Evolutionary conservation across 2,888 invertebrate species (phyloP), one percentile per base, ranked within the genome.

Genomic region (Petrolisthes cinctipes): DNA sequence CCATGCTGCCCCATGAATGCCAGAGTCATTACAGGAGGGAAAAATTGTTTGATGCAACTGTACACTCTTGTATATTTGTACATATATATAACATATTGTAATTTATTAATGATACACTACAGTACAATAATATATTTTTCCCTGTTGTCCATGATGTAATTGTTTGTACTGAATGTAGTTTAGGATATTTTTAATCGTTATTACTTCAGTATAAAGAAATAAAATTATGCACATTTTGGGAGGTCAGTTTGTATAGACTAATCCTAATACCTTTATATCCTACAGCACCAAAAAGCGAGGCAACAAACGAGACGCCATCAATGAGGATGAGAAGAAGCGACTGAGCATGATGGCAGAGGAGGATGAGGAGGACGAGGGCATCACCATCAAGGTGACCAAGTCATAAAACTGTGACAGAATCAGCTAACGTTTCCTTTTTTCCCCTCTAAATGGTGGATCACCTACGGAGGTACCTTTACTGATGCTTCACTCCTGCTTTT

Each of bases 291-390:
- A 96, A 93, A 96, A 96, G 92, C 93, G 95, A 88, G 94, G 94
- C 81, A 95, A 95, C 90, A 96, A 96, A 93, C 96, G 95, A 91
- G 95, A 95, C 91, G 93, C 93, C 9, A 92, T 94, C 83, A 92
- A 93, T 87, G 94, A 94, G 17, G 94, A 94, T 90, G 94, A 94
- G 91, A 93, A 93, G 90, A 94, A 94, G 92, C 94, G 97, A 90
- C 95, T 90, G 97, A 97, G 93, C 96, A 96, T 91, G 90, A 90
- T 90, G 90, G 89, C 90, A 57, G 90, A 90, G 84, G 90, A 90
- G 76, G 90, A 90, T 61, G 97, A 97, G 91, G 96, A 96, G 92
- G 96, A 96, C 91, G 96, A 96, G 91, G 93, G 93, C 91, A 94
- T 95, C 90, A 94, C 94, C 83, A 95, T 95, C 92, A 95, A 95